Evolutionary conservation across 2,113 vertebrate genomes (phyloP).

Genomic region (Clarias magur): DNA sequence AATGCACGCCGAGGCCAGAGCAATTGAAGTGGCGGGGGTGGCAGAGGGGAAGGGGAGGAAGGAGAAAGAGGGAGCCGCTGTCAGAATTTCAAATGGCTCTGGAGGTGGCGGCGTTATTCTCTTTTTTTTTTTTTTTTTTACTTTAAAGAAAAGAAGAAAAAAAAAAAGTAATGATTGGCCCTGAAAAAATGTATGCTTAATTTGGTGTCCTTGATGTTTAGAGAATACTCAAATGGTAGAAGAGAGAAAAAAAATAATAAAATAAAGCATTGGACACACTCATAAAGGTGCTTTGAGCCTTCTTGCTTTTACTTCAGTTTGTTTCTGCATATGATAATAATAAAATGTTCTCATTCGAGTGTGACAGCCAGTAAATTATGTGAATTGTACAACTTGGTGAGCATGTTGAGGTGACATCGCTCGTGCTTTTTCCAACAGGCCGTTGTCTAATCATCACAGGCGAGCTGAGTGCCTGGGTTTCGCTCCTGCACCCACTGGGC

Average conservation of each 20-base stretch:
- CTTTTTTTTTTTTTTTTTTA: slow-evolving; percentile 48
- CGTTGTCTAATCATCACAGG: slow-evolving; percentile 54
- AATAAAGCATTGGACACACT: slow-evolving; percentile 1
- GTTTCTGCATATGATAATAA: slow-evolving; percentile 58
- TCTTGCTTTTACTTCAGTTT: slow-evolving; percentile 1
- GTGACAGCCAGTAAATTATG: slow-evolving; percentile 53
- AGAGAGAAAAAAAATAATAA: background rate
- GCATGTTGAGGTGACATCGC: slow-evolving; percentile 55
- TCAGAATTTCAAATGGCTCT: slow-evolving; percentile 83
- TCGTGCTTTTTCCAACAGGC: slow-evolving; percentile 45
- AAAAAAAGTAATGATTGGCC: slow-evolving; percentile 36
- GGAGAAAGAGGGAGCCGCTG: slow-evolving; percentile 50
- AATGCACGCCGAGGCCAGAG: slow-evolving; percentile 88
- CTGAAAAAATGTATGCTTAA: slow-evolving; percentile 50
- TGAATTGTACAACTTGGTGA: slow-evolving; percentile 54
- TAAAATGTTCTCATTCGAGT: slow-evolving; percentile 56
- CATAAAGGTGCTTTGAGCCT: slow-evolving; percentile 8
- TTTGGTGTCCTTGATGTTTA: slow-evolving; percentile 56
- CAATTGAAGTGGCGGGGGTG: slow-evolving; percentile 83
- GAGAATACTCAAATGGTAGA: slow-evolving; percentile 43
- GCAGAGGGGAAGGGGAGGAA: slow-evolving; percentile 51
- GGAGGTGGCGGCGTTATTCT: slow-evolving; percentile 63
- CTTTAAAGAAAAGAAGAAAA: slow-evolving; percentile 36
- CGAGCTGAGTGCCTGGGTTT: slow-evolving; percentile 50
- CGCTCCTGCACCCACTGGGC: slow-evolving; percentile 64